A percentile compares a stretch with the other conserved stretches of the same genome.
Conservation (phyloP, 2,113 vertebrate genomes). For the Ranitomeya variabilis region DNA sequence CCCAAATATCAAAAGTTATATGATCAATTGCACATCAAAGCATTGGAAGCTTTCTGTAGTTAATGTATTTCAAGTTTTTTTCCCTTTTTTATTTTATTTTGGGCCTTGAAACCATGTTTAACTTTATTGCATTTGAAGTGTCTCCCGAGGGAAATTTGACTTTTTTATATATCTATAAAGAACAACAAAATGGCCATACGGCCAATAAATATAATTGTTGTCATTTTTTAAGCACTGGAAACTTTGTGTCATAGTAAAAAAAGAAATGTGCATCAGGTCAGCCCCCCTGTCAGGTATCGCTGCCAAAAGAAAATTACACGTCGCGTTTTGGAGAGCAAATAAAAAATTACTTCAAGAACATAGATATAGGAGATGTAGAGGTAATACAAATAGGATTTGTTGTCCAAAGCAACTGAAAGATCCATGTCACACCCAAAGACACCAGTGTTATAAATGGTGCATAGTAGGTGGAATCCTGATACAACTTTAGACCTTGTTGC, state of each 20-base stretch:
- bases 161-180: slow-evolving; percentile 28
- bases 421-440: no score
- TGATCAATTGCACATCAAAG: slow-evolving; percentile 6
- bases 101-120: slow-evolving; percentile 38
- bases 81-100: slow-evolving; percentile 14
- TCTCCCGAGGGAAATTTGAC: slow-evolving; percentile 23
- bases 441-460: no score
- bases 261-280: neutral
- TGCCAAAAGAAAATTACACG: neutral
- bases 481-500: no score
- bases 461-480: no score
- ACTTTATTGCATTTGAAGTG: slow-evolving; percentile 10
- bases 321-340: neutral
- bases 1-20: slow-evolving; percentile 25
- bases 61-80: slow-evolving; percentile 11
- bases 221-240: neutral
- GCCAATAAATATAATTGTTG: slow-evolving; percentile 42
- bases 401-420: no score
- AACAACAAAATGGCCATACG: slow-evolving; percentile 11
- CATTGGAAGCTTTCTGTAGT: neutral
- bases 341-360: neutral
- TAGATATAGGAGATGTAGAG: neutral
- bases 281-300: neutral
- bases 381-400: no score
- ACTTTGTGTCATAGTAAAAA: slow-evolving; percentile 1